Conservation (phyloP, 2,113 vertebrate genomes). For the Lanius ludovicianus region DNA sequence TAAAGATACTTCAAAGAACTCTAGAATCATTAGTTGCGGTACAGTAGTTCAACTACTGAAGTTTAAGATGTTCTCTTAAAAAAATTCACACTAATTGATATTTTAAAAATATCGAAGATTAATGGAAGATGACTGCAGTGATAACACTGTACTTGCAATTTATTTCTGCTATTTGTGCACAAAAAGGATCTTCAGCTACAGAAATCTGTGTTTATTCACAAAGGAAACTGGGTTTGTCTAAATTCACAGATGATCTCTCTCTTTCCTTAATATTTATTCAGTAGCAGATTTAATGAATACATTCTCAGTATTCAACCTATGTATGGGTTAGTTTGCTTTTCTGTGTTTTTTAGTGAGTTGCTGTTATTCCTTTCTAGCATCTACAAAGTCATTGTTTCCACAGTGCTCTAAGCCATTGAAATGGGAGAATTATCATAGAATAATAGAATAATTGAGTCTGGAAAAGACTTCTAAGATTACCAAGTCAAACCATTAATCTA, state of each 20-base stretch:
- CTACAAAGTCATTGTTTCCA: not conserved
- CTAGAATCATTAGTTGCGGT: not conserved
- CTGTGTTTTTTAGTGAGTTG: not conserved
- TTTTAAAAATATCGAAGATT: not conserved
- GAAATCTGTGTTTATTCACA: slow-evolving; percentile 43
- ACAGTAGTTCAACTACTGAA: not conserved
- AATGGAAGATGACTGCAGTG: not conserved
- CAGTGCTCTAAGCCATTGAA: not conserved
- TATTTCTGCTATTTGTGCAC: slow-evolving; percentile 7
- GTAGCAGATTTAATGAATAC: not conserved
- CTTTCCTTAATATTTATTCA: slow-evolving; percentile 22
- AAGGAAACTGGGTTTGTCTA: not conserved
- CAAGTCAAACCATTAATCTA: not conserved
- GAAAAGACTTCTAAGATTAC: not conserved
- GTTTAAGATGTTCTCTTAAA: not conserved
- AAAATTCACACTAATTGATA: not conserved
- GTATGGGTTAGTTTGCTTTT: not conserved
- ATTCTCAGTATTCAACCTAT: not conserved
- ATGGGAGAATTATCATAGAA: not conserved
- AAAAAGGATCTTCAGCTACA: not conserved
- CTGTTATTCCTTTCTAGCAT: not conserved
- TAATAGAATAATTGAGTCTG: not conserved
- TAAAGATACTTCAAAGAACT: not conserved
- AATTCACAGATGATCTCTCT: slow-evolving; percentile 13
- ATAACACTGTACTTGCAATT: not conserved